phyloP scores from a whole-genome alignment of 2,797 vertebrate species.

The Caiman crocodilus region DNA sequence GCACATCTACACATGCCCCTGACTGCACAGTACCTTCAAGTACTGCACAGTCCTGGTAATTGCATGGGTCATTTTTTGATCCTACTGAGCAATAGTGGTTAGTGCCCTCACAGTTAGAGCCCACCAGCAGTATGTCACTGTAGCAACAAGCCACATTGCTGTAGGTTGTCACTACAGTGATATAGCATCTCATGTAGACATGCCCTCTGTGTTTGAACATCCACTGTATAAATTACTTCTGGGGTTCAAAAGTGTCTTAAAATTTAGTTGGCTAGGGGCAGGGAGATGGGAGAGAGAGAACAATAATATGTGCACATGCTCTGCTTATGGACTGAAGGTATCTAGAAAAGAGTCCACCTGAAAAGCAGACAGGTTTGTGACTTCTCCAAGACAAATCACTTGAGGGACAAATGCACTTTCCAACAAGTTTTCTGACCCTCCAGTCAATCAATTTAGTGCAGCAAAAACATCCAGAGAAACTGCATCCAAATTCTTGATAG shows the following conservation, averaged over 20 bases:
- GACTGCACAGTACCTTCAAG: too few species aligned
- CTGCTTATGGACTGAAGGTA: not conserved
- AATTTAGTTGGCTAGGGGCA: not conserved
- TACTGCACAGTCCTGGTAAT: too few species aligned
- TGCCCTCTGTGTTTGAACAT: not conserved
- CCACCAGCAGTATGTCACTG: too few species aligned
- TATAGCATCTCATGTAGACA: too few species aligned
- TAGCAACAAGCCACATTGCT: too few species aligned
- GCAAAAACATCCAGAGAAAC: not conserved
- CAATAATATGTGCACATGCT: not conserved
- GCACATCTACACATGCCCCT: too few species aligned
- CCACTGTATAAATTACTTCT: not conserved
- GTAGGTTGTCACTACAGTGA: too few species aligned
- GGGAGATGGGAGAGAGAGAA: not conserved
- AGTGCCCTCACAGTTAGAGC: too few species aligned
- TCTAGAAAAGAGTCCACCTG: not conserved
- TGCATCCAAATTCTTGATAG: not conserved
- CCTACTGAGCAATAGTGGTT: too few species aligned
- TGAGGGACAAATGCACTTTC: not conserved
- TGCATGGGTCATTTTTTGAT: too few species aligned
- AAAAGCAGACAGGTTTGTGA: not conserved
- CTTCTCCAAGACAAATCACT: not conserved
- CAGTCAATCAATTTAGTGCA: not conserved
- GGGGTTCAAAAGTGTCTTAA: not conserved
- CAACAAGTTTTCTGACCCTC: not conserved